These are phyloP conservation scores for Sciurus vulgaris DNA, from an alignment of 2,797 vertebrate genomes.

Conservation along the genomic window DNA sequence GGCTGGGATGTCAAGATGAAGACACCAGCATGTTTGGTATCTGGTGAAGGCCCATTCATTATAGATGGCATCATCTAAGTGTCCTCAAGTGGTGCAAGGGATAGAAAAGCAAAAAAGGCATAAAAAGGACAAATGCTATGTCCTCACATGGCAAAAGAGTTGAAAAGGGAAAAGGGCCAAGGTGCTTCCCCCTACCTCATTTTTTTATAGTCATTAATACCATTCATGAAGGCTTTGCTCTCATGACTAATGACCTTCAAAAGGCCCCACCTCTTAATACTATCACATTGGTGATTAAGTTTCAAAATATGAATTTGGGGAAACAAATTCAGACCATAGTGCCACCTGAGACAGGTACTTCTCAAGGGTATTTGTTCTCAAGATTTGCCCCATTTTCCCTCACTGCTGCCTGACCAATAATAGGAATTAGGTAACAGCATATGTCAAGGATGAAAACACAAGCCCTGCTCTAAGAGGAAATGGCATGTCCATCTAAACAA, in stretches of 20 bases:
- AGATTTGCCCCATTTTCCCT: not conserved
- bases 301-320: not conserved
- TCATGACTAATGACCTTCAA: not conserved
- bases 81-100: not conserved
- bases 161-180: not conserved
- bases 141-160: not conserved
- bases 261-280: not conserved
- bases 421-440: not conserved
- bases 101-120: not conserved
- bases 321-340: not conserved
- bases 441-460: not conserved
- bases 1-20: not conserved
- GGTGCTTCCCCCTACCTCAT: not conserved
- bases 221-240: not conserved
- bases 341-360: not conserved
- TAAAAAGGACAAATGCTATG: not conserved
- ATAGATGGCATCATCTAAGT: not conserved
- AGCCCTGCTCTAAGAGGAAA: not conserved
- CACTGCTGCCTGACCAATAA: not conserved
- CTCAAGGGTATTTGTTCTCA: not conserved
- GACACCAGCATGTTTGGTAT: not conserved
- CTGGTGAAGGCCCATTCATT: not conserved
- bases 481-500: not conserved
- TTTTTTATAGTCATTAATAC: not conserved
- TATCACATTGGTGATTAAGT: not conserved